Evolutionary conservation across 2,888 invertebrate genomes (phyloP).

Genomic region (Dastarcus helophoroides): DNA sequence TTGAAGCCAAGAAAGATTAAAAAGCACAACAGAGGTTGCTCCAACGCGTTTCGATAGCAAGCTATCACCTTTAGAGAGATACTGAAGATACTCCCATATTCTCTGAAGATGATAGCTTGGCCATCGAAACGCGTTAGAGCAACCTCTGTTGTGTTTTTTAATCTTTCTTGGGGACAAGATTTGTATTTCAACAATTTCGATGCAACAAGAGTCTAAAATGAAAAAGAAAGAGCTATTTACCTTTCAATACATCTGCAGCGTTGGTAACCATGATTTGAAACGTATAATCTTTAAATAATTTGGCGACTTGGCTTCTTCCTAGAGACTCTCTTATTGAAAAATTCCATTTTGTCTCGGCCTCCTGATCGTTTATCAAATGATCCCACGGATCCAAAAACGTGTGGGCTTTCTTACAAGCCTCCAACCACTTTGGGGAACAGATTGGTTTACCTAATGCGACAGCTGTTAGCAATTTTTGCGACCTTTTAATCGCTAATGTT

Average conservation of each 20-base stretch:
- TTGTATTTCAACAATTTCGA: too few species aligned
- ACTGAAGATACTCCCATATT: too few species aligned
- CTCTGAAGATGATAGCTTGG: too few species aligned
- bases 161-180: too few species aligned
- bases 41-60: too few species aligned
- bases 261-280: constrained; percentile 25
- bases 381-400: constrained; percentile 45
- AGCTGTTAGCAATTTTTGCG: constrained; percentile 48
- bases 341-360: constrained; percentile 41
- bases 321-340: constrained; percentile 35
- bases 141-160: too few species aligned
- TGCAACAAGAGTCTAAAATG: too few species aligned
- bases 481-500: constrained; percentile 44
- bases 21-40: too few species aligned
- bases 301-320: constrained; percentile 20
- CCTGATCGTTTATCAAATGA: constrained; percentile 40
- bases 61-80: too few species aligned
- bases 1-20: too few species aligned
- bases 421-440: constrained; percentile 36
- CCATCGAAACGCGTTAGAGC: too few species aligned
- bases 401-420: constrained; percentile 23
- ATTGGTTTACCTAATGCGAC: constrained; percentile 49
- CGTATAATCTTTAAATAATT: constrained; percentile 24
- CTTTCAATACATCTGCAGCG: constrained; percentile 30
- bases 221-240: constrained; percentile 17